Conservation (phyloP, 2,888 invertebrate species). For the Nephrotoma appendiculata region DNA sequence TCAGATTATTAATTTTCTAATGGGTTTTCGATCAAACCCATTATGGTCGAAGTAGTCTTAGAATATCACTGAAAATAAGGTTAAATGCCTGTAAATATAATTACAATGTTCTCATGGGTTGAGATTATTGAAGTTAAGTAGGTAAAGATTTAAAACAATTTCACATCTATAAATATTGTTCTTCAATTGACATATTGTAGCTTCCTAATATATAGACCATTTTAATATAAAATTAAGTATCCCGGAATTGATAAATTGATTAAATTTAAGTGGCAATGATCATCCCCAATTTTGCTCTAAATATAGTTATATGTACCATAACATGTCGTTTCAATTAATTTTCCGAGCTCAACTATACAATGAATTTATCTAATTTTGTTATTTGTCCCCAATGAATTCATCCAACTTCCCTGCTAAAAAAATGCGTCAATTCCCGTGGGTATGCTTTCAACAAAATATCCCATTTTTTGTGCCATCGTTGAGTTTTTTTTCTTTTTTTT, state of each 20-base stretch:
- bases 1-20: too few species aligned
- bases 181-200: background rate
- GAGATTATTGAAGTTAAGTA: too few species aligned
- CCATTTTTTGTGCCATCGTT: background rate
- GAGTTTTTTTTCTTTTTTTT: background rate
- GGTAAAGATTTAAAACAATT: too few species aligned
- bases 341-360: background rate
- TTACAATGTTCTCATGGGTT: too few species aligned
- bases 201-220: background rate
- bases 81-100: too few species aligned
- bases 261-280: background rate
- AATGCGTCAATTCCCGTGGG: background rate
- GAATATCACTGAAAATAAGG: too few species aligned
- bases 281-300: background rate
- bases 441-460: background rate
- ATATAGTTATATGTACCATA: background rate
- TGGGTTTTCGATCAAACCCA: too few species aligned
- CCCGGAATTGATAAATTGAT: background rate
- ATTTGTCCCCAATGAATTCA: background rate
- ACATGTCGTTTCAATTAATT: conserved; percentile 2
- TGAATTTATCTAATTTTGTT: background rate
- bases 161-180: too few species aligned
- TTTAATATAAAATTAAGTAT: background rate
- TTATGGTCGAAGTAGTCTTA: too few species aligned
- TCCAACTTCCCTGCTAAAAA: background rate